These are phyloP conservation scores for Anolis apletophallus DNA, from an alignment of 2,797 vertebrate species.

Conservation along the genomic window DNA sequence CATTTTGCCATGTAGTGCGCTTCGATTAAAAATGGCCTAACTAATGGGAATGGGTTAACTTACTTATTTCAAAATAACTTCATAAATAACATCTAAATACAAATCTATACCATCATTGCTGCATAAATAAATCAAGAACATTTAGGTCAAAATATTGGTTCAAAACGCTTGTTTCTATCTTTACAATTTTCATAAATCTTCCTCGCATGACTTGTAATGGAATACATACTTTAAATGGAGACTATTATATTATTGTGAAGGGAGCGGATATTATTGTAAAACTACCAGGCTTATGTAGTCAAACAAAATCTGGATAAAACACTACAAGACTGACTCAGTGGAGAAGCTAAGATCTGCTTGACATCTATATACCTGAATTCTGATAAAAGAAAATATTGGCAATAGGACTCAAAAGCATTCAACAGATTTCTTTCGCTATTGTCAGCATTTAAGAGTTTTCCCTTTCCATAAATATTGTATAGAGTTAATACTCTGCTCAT, in stretches of 20 bases:
- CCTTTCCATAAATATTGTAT: slow-evolving; percentile 17
- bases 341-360: slow-evolving; percentile 30
- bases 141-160: slow-evolving; percentile 30
- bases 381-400: slow-evolving; percentile 50
- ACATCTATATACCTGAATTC: slow-evolving; percentile 47
- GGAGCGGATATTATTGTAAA: not conserved
- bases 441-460: slow-evolving; percentile 36
- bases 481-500: not conserved
- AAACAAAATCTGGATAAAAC: not conserved
- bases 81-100: slow-evolving; percentile 21
- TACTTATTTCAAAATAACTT: slow-evolving; percentile 31
- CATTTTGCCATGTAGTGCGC: slow-evolving; percentile 45
- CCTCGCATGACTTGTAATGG: slow-evolving; percentile 9
- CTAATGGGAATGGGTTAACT: slow-evolving; percentile 23
- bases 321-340: slow-evolving; percentile 40
- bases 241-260: not conserved
- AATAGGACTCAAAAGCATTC: slow-evolving; percentile 36
- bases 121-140: slow-evolving; percentile 34
- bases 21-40: slow-evolving; percentile 46
- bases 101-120: not conserved
- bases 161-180: slow-evolving; percentile 23
- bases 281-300: not conserved
- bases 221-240: slow-evolving; percentile 2
- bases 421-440: slow-evolving; percentile 23
- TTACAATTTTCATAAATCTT: slow-evolving; percentile 54